Evolutionary conservation across 1,140 invertebrate species (phyloP).

Genomic region (Temnothorax nylanderi): DNA sequence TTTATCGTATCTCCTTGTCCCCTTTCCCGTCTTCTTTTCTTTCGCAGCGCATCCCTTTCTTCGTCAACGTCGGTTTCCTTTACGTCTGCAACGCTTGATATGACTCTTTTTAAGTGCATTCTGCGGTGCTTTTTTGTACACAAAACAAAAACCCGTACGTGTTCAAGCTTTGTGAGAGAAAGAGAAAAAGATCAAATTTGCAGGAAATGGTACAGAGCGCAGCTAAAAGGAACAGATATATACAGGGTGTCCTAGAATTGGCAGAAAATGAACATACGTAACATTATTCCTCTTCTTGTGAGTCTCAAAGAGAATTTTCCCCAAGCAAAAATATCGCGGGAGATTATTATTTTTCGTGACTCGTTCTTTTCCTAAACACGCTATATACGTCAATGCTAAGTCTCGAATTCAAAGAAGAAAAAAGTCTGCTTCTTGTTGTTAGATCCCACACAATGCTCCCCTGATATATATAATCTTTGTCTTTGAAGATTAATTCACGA

Average conservation of each 20-base stretch:
- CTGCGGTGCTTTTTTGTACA: neutral
- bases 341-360: neutral
- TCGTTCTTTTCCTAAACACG: neutral
- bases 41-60: neutral
- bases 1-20: neutral
- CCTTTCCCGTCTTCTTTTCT: neutral
- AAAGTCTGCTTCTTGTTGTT: neutral
- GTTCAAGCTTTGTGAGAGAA: neutral
- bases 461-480: neutral
- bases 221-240: constrained; percentile 7
- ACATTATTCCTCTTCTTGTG: neutral
- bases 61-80: neutral
- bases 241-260: constrained; percentile 21
- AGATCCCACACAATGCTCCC: neutral
- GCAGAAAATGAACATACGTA: constrained; percentile 20
- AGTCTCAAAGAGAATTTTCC: constrained; percentile 44
- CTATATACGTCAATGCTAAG: neutral
- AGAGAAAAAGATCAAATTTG: constrained; percentile 18
- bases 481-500: neutral
- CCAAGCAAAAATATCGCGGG: neutral
- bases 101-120: constrained; percentile 30
- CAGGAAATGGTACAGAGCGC: constrained; percentile 4
- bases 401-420: neutral
- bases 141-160: neutral
- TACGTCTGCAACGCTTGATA: neutral